Percentiles rank a stretch among this genome's conserved stretches.
These are phyloP conservation scores for Drosophila incognita DNA, from an alignment of 2,888 invertebrate genomes.

Conservation along the genomic window DNA sequence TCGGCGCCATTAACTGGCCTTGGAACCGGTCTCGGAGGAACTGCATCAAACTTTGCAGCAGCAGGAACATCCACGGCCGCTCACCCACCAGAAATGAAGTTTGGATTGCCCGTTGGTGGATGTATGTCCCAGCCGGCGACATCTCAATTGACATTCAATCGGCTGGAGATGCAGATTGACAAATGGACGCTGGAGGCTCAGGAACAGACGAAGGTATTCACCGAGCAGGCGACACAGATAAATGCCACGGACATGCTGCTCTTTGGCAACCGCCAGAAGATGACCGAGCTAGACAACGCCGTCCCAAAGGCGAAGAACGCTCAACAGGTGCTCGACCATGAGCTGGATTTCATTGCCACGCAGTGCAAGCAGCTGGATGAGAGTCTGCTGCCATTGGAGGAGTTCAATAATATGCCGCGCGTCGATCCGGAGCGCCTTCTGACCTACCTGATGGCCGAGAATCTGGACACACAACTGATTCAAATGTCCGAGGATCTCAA, in stretches of 20 bases:
- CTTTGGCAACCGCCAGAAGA: constrained; percentile 96
- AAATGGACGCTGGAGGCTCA: constrained; percentile 97
- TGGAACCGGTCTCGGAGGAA: constrained; percentile 24
- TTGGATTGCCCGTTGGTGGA: constrained; percentile 51
- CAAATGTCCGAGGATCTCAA: constrained; percentile 98
- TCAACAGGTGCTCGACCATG: constrained; percentile 95
- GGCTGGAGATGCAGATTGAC: constrained; percentile 95
- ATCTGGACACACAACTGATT: constrained; percentile 95
- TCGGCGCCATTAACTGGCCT: constrained; percentile 31
- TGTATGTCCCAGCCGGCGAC: constrained; percentile 67
- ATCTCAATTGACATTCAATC: constrained; percentile 90
- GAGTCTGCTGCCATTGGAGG: constrained; percentile 92
- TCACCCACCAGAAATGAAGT: neutral
- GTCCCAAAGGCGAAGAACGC: constrained; percentile 95
- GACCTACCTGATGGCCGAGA: constrained; percentile 95
- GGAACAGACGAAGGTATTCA: constrained; percentile 96
- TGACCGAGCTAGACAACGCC: constrained; percentile 93
- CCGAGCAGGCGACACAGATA: constrained; percentile 97
- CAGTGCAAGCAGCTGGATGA: constrained; percentile 97
- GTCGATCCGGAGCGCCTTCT: constrained; percentile 95
- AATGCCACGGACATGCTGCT: constrained; percentile 97
- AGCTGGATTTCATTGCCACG: constrained; percentile 95
- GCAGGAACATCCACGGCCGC: constrained; percentile 30
- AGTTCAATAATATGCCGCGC: constrained; percentile 88
- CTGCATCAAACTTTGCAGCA: neutral